These are phyloP conservation scores for Astropecten irregularis DNA, from an alignment of 53 echinoderm and acorn worm species.

Conservation along the genomic window DNA sequence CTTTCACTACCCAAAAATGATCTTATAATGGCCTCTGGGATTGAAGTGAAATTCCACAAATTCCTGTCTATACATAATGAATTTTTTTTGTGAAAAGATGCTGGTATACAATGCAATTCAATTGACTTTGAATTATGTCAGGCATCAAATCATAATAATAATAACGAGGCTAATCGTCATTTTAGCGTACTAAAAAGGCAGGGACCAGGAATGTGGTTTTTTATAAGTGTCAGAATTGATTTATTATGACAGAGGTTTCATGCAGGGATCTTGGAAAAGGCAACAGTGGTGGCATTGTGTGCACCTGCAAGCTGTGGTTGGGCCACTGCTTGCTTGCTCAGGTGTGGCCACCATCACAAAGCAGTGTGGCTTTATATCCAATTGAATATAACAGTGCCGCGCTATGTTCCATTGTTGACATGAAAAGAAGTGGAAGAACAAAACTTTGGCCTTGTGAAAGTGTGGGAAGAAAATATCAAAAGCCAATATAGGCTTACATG, in stretches of 20 bases:
- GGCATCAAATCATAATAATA: too few relatives aligned
- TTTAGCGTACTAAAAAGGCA: too few relatives aligned
- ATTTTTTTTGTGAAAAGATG: too few relatives aligned
- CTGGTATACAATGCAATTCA: too few relatives aligned
- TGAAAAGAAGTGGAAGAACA: background rate
- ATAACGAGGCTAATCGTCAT: too few relatives aligned
- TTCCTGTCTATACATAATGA: too few relatives aligned
- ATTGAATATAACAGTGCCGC: background rate
- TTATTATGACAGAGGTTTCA: background rate
- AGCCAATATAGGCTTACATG: too few relatives aligned
- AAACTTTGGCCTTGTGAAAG: background rate
- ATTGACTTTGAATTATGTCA: too few relatives aligned
- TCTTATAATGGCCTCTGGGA: too few relatives aligned
- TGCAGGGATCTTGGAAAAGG: background rate
- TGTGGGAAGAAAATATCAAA: background rate
- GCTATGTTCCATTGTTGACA: background rate
- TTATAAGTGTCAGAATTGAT: background rate
- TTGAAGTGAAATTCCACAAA: too few relatives aligned
- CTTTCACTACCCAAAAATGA: too few relatives aligned
- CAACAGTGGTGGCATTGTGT: background rate
- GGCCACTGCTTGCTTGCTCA: background rate
- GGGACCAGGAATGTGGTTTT: background rate
- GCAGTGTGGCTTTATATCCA: background rate
- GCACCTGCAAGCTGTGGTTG: background rate
- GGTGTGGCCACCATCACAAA: too few relatives aligned